Evolutionary conservation across 2,888 invertebrate genomes (phyloP).

Genomic region (Stratiomys singularior): DNA sequence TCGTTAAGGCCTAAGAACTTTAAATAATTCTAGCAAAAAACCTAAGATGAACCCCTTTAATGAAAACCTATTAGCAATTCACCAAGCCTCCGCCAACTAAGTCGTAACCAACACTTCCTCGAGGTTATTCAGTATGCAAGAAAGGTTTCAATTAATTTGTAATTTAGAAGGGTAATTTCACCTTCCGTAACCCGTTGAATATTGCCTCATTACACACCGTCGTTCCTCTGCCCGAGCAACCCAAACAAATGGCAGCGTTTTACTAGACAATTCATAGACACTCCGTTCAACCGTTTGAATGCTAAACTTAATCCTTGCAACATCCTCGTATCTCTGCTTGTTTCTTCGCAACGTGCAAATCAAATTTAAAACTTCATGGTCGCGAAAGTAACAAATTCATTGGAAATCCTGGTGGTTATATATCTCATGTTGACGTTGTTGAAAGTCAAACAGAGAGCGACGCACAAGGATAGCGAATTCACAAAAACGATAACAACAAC

Average conservation of each 20-base stretch:
- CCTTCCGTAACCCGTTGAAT: not conserved
- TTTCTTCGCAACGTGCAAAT: conserved; percentile 4
- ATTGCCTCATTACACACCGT: no score
- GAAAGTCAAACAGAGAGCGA: not conserved
- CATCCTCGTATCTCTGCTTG: no score
- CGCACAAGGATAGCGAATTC: not conserved
- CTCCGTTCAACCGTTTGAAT: no score
- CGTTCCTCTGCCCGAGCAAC: no score
- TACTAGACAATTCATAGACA: no score
- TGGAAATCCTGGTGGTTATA: conserved; percentile 25
- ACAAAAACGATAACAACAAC: conserved; percentile 2
- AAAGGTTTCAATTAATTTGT: conserved; percentile 10
- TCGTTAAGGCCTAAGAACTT: no score
- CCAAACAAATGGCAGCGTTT: no score
- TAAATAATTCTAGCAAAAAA: no score
- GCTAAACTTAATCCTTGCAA: no score
- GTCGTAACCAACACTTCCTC: not conserved
- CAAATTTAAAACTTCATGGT: conserved; percentile 37
- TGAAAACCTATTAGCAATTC: not conserved
- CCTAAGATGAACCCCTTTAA: no score
- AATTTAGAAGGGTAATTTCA: not conserved
- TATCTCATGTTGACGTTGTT: conserved; percentile 2
- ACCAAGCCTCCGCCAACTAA: not conserved
- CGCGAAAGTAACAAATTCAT: conserved; percentile 17
- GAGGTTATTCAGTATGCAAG: not conserved